Evolutionary conservation across 2,888 invertebrate genomes (phyloP).

Genomic region (Drosophila trichaetosa): DNA sequence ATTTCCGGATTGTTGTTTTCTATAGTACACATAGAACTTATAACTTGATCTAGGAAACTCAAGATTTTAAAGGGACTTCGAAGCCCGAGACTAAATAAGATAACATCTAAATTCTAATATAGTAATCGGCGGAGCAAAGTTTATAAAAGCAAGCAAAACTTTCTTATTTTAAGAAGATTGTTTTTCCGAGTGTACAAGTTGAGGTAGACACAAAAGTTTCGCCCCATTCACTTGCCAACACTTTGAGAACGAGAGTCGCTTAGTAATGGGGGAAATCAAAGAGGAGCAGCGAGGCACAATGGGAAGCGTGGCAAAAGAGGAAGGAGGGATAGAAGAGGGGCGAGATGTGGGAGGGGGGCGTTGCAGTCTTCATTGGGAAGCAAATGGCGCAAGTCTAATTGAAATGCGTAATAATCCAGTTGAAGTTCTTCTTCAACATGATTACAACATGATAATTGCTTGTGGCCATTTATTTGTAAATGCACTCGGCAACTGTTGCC

Average conservation of each 20-base stretch:
- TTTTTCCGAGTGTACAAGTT: background rate
- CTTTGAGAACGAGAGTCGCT: constrained; percentile 40
- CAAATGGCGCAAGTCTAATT: constrained; percentile 65
- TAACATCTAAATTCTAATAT: too few relatives aligned
- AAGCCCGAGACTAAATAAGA: background rate
- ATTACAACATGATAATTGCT: constrained; percentile 65
- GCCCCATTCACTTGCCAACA: constrained; percentile 42
- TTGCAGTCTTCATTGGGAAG: constrained; percentile 9
- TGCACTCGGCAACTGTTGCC: constrained; percentile 22
- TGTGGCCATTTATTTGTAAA: constrained; percentile 7
- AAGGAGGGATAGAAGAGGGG: background rate
- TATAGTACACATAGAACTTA: too few relatives aligned
- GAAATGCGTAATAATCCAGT: constrained; percentile 55
- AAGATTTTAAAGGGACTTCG: too few relatives aligned
- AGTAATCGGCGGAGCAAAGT: too few relatives aligned
- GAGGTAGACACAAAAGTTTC: constrained; percentile 24
- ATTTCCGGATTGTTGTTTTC: too few relatives aligned
- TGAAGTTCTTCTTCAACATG: constrained; percentile 32
- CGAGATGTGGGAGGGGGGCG: background rate
- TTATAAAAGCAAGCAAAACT: background rate
- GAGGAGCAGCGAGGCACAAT: background rate
- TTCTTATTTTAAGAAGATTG: background rate
- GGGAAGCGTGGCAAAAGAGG: background rate
- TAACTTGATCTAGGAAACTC: too few relatives aligned
- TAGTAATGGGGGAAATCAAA: constrained; percentile 22